These are phyloP conservation scores for Smittia aterrima DNA, from an alignment of 2,888 invertebrate species.

Conservation along the genomic window DNA sequence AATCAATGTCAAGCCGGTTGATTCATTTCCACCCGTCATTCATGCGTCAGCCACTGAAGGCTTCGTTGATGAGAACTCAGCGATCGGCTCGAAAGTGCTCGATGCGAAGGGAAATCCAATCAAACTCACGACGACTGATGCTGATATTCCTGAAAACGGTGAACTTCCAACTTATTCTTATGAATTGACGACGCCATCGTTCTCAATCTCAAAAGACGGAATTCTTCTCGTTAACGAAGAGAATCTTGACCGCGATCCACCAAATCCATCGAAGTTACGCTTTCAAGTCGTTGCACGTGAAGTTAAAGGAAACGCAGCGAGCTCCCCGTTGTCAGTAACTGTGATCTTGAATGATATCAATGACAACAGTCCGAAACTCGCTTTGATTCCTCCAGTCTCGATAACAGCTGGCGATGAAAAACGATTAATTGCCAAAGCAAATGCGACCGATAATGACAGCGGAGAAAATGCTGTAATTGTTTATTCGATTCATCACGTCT, in stretches of 20 bases:
- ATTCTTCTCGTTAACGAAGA: slow-evolving; percentile 77
- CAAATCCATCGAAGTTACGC: slow-evolving; percentile 77
- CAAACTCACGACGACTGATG: slow-evolving; percentile 73
- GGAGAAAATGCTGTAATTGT: slow-evolving; percentile 78
- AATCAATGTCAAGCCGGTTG: slow-evolving; percentile 80
- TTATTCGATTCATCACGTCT: slow-evolving; percentile 86
- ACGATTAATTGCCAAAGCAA: slow-evolving; percentile 67
- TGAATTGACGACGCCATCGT: slow-evolving; percentile 81
- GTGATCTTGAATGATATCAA: slow-evolving; percentile 79
- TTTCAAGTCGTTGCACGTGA: slow-evolving; percentile 88
- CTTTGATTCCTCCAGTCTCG: slow-evolving; percentile 75
- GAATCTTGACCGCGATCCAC: slow-evolving; percentile 81
- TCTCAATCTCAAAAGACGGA: slow-evolving; percentile 72
- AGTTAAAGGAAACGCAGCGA: slow-evolving; percentile 72
- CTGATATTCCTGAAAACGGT: slow-evolving; percentile 81
- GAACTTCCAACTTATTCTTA: slow-evolving; percentile 75
- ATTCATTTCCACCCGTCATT: slow-evolving; percentile 80
- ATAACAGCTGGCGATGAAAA: slow-evolving; percentile 76
- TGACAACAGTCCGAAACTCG: slow-evolving; percentile 80
- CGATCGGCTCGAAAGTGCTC: slow-evolving; percentile 76
- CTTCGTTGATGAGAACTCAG: slow-evolving; percentile 80
- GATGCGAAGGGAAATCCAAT: slow-evolving; percentile 67
- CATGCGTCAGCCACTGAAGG: slow-evolving; percentile 70
- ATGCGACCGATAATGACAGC: slow-evolving; percentile 79
- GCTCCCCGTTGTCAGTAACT: slow-evolving; percentile 75